Evolutionary conservation across 2,888 invertebrate species (phyloP), one percentile per base, ranked within the genome.

Genomic region (Lithophane socia): DNA sequence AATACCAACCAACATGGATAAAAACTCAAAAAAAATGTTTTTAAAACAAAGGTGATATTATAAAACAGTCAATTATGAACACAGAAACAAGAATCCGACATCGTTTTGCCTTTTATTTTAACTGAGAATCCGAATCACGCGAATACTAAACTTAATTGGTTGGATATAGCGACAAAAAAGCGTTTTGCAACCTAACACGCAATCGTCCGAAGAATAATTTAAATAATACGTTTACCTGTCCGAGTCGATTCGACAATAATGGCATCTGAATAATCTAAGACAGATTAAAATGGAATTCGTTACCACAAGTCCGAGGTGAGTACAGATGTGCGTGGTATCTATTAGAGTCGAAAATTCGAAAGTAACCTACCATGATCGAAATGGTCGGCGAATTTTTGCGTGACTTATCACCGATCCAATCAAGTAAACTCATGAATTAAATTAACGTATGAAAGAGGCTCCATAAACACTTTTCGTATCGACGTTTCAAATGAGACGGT

Each of bases 211-310:
- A 90, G 90, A 91, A 91, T 94, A 92, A 95, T 96, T 95, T 95
- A 88, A 94, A 95, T 95, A 94, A 95, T 94, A 91, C 91, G 89
- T 92, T 92, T 94, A 93, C 92, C 94, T 94, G 95, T 92, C 92
- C 83, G 88, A 92, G 92, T 90, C 89, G 91, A 92, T 93, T 90
- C 90, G 72, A 83, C 88, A 90, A 93, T 94, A 93, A 94, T 93
- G 86, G 93, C 89, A 92, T 92, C 88, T 91, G 91, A 91, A 94
- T 92, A 91, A 93, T 94, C 88, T 91, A 85, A 91, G 84, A 86
- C 86, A 88, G 80, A 87, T 87, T 86, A 83, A 88, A 88, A 88
- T 87, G 84, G 87, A 90, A 91, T 91, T 88, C 85, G 86, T 85
- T 86, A 88, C 77, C 82, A 79, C 73, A 81, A 82, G 75, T 66